These are phyloP conservation scores for Oscheius sp. DNA, from an alignment of 1,140 invertebrate species.

Conservation along the genomic window DNA sequence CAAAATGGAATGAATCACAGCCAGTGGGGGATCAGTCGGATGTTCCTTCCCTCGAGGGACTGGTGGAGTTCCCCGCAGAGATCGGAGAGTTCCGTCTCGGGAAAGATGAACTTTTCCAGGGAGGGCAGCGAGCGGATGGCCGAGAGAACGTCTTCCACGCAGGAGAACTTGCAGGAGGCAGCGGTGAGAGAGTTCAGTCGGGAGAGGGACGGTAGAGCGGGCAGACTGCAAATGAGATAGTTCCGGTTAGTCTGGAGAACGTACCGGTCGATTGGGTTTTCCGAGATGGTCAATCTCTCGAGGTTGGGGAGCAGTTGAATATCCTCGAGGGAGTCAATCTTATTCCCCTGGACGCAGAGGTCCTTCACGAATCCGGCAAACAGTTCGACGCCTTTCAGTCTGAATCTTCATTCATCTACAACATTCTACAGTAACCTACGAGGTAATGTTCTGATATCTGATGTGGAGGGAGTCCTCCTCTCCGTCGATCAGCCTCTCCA, in stretches of 20 bases:
- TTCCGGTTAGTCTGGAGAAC: neutral
- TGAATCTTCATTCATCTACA: neutral
- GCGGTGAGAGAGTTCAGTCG: neutral
- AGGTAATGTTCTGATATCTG: neutral
- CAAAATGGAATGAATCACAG: neutral
- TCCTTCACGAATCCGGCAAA: slow-evolving; percentile 18
- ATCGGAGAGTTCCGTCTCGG: neutral
- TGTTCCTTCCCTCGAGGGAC: neutral
- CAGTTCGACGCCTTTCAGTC: slow-evolving; percentile 16
- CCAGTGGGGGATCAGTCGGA: neutral
- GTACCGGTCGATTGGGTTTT: slow-evolving; percentile 32
- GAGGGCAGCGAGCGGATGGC: neutral
- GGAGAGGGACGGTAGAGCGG: neutral
- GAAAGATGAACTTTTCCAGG: neutral
- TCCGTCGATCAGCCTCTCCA: neutral
- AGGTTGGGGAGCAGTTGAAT: slow-evolving; percentile 18
- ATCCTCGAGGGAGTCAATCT: slow-evolving; percentile 10
- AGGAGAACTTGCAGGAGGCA: neutral
- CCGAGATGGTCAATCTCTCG: slow-evolving; percentile 16
- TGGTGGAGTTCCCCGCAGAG: neutral
- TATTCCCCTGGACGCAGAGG: slow-evolving; percentile 15
- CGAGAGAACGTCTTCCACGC: neutral
- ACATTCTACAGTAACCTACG: slow-evolving; percentile 9
- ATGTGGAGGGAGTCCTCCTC: neutral
- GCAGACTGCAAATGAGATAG: neutral